Conservation (phyloP, 2,797 vertebrate genomes). For the Anabas testudineus region DNA sequence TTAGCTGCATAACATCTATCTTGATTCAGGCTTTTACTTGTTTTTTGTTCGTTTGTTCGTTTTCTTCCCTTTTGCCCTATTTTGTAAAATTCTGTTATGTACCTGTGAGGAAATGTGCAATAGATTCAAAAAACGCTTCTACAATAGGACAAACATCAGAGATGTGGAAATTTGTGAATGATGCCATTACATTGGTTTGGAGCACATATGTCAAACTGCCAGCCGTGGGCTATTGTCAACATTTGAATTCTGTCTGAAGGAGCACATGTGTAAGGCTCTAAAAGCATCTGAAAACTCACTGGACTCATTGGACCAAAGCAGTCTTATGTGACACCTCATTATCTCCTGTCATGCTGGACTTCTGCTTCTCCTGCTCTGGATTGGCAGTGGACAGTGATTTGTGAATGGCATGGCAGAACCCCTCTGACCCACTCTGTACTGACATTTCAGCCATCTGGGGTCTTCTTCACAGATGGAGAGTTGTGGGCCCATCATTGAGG, state of each 20-base stretch:
- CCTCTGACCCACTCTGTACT: constrained; percentile 46
- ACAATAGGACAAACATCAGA: constrained; percentile 45
- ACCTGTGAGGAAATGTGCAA: constrained; percentile 86
- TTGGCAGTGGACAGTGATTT: constrained; percentile 47
- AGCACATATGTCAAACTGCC: constrained; percentile 56
- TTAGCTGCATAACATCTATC: constrained; percentile 68
- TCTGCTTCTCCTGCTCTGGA: constrained; percentile 36
- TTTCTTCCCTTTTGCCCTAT: constrained; percentile 27
- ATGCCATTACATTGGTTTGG: constrained; percentile 33
- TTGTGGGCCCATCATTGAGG: constrained; percentile 38
- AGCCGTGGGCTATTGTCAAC: constrained; percentile 48
- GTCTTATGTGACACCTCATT: constrained; percentile 37
- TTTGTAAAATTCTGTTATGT: constrained; percentile 68
- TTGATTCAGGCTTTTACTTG: constrained; percentile 44
- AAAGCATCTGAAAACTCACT: constrained; percentile 23
- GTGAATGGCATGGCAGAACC: constrained; percentile 46
- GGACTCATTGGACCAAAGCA: constrained; percentile 60
- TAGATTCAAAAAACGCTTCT: constrained; percentile 76
- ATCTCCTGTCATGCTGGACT: constrained; percentile 32
- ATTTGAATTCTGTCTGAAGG: constrained; percentile 14
- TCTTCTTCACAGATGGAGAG: constrained; percentile 46
- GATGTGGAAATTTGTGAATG: constrained; percentile 30
- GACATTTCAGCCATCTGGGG: constrained; percentile 56
- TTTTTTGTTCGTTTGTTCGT: constrained; percentile 28
- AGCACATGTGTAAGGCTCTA: constrained; percentile 22